Evolutionary conservation across 1,140 invertebrate species (phyloP).

Genomic region (Drosophila funebris): DNA sequence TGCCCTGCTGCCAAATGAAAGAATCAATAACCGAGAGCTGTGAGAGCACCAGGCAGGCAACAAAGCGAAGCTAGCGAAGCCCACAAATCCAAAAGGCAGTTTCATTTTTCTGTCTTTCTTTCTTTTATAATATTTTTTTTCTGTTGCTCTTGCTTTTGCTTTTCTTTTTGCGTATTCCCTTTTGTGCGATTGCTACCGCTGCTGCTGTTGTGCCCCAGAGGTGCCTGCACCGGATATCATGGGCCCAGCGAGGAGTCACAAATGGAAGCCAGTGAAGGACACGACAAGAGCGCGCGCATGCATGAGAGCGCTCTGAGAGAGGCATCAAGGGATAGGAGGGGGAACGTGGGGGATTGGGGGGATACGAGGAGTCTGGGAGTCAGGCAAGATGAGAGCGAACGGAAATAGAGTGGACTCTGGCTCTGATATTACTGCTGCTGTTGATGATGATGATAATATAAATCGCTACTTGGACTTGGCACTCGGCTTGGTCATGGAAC

Average conservation of each 20-base stretch:
- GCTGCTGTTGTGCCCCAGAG: slow-evolving; percentile 36
- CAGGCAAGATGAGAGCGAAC: slow-evolving; percentile 17
- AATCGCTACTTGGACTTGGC: slow-evolving; percentile 26
- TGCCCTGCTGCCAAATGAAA: slow-evolving; percentile 15
- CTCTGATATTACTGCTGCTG: not conserved
- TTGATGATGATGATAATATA: slow-evolving; percentile 18
- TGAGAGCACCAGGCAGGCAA: slow-evolving; percentile 31
- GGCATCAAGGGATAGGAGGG: not conserved
- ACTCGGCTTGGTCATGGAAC: not conserved
- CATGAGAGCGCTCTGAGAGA: slow-evolving; percentile 13
- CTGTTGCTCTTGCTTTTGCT: slow-evolving; percentile 3
- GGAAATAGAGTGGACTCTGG: slow-evolving; percentile 42
- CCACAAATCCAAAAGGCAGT: slow-evolving; percentile 43
- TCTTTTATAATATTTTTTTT: not conserved
- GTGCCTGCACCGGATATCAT: slow-evolving; percentile 53
- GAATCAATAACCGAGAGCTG: slow-evolving; percentile 47
- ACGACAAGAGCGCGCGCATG: slow-evolving; percentile 44
- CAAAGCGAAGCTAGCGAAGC: slow-evolving; percentile 46
- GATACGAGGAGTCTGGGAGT: not conserved
- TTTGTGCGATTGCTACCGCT: slow-evolving; percentile 18
- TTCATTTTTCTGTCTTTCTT: slow-evolving; percentile 19
- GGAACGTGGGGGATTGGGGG: not conserved
- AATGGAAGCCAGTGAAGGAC: slow-evolving; percentile 47
- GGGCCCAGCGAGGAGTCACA: slow-evolving; percentile 41
- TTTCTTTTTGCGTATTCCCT: slow-evolving; percentile 32